Base-by-base conservation (phyloP, 2,797 vertebrate genomes). In the Hypotaenidia okinawae region DNA sequence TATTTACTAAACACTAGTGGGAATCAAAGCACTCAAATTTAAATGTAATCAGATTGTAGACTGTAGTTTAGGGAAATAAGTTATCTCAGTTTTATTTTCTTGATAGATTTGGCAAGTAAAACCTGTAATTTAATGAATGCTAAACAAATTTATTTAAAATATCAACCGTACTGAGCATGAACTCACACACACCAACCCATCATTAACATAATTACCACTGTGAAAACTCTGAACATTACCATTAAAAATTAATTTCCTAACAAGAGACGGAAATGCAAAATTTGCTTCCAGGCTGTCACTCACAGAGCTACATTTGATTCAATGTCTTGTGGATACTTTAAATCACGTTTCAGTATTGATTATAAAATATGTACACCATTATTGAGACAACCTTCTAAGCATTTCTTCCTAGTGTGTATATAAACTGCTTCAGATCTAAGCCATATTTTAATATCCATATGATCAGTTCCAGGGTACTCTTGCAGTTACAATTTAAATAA, bases 121-220 rank as follows among this genome's bases (percentile, higher is more conserved):
- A 78, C 62, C 41, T 84, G 30, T 83, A 94, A 94, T 96, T 95
- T 88, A 84, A n/a, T 2, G 1, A 85, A 72, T 33, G 22, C 27
- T 58, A 79, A 91, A 91, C 24, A 76, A 66, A 81, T 82, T 59
- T 79, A n/a, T 95, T 90, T 92, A 69, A 76, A 91, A 37, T 66
- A 88, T 80, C 68, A 91, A 15, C 90, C 72, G 35, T 28, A 37
- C 13, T 59, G 68, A 64, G 24, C 45, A 47, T 80, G 75, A 96
- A 73, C 30, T 90, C 93, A 33, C 5, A 82, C 41, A 57, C 12
- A 25, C 43, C 86, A 95, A 52, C 47, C 82, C 39, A 69, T 94
- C 23, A 69, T 93, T 90, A 94, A 57, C 62, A 81, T 59, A 88
- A 74, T 93, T 90, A 84, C 11, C 79, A 59, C 52, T 59, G 30